These are phyloP conservation scores for Gallinago paraguaiae DNA, from an alignment of 2,113 vertebrate genomes.

Conservation along the genomic window DNA sequence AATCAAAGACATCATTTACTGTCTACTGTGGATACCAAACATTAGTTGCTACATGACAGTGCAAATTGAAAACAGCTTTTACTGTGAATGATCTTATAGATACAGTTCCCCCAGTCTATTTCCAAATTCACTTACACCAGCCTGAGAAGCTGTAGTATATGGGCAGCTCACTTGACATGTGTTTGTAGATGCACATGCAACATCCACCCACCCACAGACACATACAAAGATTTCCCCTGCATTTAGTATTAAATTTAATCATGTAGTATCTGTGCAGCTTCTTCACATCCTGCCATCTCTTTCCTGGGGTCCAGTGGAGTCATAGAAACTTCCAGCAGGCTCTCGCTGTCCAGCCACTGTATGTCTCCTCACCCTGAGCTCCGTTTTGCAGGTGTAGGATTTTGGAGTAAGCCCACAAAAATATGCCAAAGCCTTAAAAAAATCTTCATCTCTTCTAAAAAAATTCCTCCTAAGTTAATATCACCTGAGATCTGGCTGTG, in stretches of 20 bases:
- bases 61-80: background rate
- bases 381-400: background rate
- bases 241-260: background rate
- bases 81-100: background rate
- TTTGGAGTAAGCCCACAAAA: background rate
- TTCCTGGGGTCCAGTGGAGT: background rate
- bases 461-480: background rate
- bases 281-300: background rate
- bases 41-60: background rate
- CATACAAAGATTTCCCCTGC: background rate
- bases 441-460: background rate
- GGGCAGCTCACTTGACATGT: background rate
- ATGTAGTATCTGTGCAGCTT: background rate
- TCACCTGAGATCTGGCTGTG: background rate
- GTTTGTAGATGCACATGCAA: background rate
- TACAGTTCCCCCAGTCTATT: background rate
- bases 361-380: rapidly evolving
- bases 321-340: background rate
- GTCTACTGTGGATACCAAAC: background rate
- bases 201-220: background rate
- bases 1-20: background rate
- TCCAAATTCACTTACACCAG: background rate
- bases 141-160: background rate
- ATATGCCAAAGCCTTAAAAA: background rate
- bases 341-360: background rate